These are phyloP conservation scores for Drosophila micromelanica DNA, from an alignment of 1,140 invertebrate genomes.

Conservation along the genomic window DNA sequence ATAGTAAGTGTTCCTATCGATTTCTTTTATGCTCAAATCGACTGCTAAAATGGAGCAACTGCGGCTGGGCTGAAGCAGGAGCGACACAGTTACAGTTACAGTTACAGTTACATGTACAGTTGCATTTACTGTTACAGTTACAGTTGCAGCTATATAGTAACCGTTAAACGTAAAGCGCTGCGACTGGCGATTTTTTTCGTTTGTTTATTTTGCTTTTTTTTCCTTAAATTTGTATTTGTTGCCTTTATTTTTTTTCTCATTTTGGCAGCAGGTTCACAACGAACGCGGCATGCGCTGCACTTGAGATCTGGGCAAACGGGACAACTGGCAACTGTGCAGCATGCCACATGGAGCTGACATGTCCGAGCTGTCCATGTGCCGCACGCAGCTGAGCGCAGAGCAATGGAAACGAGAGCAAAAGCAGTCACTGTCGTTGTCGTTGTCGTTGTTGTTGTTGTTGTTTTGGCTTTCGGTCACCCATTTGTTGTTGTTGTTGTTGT, in stretches of 20 bases:
- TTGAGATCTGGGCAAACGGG: slow-evolving; percentile 30
- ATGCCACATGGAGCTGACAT: slow-evolving; percentile 28
- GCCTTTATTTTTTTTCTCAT: slow-evolving; percentile 16
- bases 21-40: background rate
- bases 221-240: background rate
- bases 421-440: slow-evolving; percentile 33
- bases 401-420: slow-evolving; percentile 71
- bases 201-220: slow-evolving; percentile 19
- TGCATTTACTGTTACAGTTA: slow-evolving; percentile 6
- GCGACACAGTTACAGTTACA: slow-evolving; percentile 22
- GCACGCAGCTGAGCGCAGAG: slow-evolving; percentile 53
- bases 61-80: slow-evolving; percentile 5
- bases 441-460: slow-evolving; percentile 26
- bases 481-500: slow-evolving; percentile 26
- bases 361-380: slow-evolving; percentile 60
- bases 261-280: slow-evolving; percentile 67
- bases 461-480: slow-evolving; percentile 23
- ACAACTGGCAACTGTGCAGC: slow-evolving; percentile 20
- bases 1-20: too few relatives aligned
- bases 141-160: slow-evolving; percentile 5
- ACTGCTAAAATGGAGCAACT: slow-evolving; percentile 30
- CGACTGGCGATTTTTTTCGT: slow-evolving; percentile 56
- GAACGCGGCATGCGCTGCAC: slow-evolving; percentile 55
- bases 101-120: background rate
- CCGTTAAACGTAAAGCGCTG: slow-evolving; percentile 36